phyloP scores from a whole-genome alignment of 2,888 invertebrate species.

The Ferrisia virgata region DNA sequence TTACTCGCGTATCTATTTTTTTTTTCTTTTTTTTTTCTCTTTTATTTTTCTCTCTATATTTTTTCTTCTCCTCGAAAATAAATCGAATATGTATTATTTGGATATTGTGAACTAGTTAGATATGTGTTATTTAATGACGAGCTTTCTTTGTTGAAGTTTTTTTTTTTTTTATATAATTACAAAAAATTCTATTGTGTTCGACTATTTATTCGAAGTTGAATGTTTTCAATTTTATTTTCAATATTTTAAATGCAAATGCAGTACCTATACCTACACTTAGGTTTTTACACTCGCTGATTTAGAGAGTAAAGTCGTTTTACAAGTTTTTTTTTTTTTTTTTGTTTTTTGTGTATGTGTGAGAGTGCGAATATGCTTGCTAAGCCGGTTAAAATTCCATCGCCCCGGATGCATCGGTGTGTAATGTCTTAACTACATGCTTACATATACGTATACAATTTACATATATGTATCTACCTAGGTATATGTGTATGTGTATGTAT shows the following conservation, averaged over 20 bases:
- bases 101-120: background rate
- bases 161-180: conserved; percentile 11
- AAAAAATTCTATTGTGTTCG: conserved; percentile 29
- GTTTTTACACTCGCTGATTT: background rate
- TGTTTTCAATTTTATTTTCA: background rate
- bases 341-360: background rate
- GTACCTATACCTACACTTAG: no score
- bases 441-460: no score
- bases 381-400: background rate
- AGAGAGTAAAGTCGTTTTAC: background rate
- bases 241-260: background rate
- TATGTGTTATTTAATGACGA: background rate
- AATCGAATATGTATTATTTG: background rate
- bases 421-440: background rate
- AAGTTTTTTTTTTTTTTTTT: background rate
- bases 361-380: background rate
- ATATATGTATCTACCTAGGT: no score
- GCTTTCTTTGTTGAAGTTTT: conserved; percentile 21
- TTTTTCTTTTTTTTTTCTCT: background rate
- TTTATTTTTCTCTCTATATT: background rate
- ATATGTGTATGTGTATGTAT: no score
- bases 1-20: background rate
- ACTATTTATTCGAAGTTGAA: background rate
- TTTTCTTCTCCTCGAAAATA: background rate
- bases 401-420: background rate